Base-by-base conservation (phyloP, 2,113 vertebrate species). In the Amazona guildingii region DNA sequence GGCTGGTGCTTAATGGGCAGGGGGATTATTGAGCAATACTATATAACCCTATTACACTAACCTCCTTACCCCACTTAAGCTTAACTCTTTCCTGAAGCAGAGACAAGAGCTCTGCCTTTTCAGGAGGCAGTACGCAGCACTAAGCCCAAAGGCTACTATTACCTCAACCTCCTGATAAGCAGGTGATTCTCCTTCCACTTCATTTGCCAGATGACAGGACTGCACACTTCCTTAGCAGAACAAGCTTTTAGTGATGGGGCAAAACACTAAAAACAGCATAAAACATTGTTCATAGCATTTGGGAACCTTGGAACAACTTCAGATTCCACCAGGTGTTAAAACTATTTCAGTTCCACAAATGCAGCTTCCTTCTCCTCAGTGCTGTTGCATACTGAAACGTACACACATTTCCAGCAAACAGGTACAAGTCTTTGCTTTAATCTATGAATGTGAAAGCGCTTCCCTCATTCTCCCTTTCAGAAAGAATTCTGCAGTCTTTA, bases 91-190 rank as follows among this genome's bases (percentile, higher is more conserved):
- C 62, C 83, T 49, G 66, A 74, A 74, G 48, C 61, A 68, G 25
- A 83, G 33, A 72, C 25, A 14, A 55, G 41, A 76, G 17, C 41
- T 81, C 55, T 80, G 55, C n/a, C 67, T 43, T 55, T 83, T 78
- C 48, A 19, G n/a, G 21, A 77, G 70, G 59, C 0, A 0, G 13
- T 39, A 10, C 0, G 0, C 12, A 82, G 37, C 27, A 62, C 28
- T 33, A 52, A 66, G 37, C 21, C 27, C 51, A n/a, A n/a, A 23
- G 61, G 10, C 24, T 48, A 1, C 13, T 46, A 16, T 59, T 59
- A 39, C 46, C 48, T 67, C 70, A 55, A 7, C 7, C 37, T 89
- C 48, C 57, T 23, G 24, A 33, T 8, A 33, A 84, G 48, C 27
- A 75, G 8, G 39, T 31, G 10, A 31, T 20, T 11, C 54, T 79